Conservation (phyloP, 1,140 invertebrate species). For the Drosophila ohnishii region DNA sequence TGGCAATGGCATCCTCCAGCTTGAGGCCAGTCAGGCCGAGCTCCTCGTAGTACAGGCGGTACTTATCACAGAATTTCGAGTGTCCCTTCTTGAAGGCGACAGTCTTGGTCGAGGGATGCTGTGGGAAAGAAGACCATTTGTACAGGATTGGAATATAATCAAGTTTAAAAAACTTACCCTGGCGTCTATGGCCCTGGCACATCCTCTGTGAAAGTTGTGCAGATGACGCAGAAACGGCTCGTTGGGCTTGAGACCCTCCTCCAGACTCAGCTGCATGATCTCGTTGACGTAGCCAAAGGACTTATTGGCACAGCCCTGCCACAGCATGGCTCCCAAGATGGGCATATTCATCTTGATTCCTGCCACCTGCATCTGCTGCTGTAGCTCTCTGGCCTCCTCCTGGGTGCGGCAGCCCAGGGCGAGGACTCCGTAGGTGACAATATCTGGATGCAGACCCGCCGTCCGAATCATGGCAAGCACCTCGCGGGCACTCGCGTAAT, state of each 20-base stretch:
- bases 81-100: conserved; percentile 78
- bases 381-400: conserved; percentile 85
- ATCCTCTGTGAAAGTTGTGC: conserved; percentile 84
- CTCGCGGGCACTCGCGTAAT: conserved; percentile 87
- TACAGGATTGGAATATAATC: too few species aligned
- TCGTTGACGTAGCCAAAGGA: conserved; percentile 88
- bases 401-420: conserved; percentile 89
- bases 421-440: conserved; percentile 93
- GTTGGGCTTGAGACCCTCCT: conserved; percentile 86
- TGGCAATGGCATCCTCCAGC: conserved; percentile 83
- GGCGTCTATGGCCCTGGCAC: conserved; percentile 82
- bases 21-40: conserved; percentile 83
- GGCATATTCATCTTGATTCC: conserved; percentile 88
- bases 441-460: conserved; percentile 86
- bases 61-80: conserved; percentile 84
- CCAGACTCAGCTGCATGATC: conserved; percentile 87
- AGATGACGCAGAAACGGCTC: conserved; percentile 85
- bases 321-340: conserved; percentile 88
- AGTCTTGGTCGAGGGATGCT: conserved; percentile 72
- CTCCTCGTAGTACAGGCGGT: conserved; percentile 84
- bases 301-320: conserved; percentile 84
- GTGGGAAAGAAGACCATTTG: neutral
- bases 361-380: conserved; percentile 88
- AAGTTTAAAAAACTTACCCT: conserved; percentile 79
- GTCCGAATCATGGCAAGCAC: conserved; percentile 87